Evolutionary conservation across 2,797 vertebrate species (phyloP).

Genomic region (Thunnus albacares): DNA sequence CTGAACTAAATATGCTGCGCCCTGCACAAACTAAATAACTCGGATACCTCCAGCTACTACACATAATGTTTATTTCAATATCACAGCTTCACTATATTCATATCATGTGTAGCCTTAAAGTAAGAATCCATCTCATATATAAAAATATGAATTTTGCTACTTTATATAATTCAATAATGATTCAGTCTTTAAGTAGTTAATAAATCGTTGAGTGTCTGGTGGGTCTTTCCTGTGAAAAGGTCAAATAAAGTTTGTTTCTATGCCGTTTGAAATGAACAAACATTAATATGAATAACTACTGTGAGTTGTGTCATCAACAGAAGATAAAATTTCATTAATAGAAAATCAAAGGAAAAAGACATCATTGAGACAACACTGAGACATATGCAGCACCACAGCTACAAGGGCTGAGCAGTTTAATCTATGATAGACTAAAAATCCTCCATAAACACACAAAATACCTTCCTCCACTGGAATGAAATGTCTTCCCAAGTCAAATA

Average conservation of each 20-base stretch:
- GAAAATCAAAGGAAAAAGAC: neutral
- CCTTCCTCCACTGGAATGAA: neutral
- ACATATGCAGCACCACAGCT: neutral
- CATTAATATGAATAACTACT: neutral
- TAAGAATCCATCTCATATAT: no score
- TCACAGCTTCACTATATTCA: neutral
- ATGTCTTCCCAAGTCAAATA: neutral
- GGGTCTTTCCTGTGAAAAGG: neutral
- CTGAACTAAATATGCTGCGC: slow-evolving; percentile 43
- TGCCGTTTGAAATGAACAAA: neutral
- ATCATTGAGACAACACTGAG: neutral
- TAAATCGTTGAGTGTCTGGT: neutral
- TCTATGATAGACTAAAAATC: neutral
- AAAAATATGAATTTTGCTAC: neutral
- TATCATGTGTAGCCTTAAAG: neutral
- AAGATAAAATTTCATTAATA: neutral
- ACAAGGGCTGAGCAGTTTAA: neutral
- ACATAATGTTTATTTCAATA: neutral
- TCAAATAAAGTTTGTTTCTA: no score
- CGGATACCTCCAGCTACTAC: neutral
- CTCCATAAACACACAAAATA: neutral
- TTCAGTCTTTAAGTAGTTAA: neutral
- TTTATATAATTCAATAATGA: neutral
- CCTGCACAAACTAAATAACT: slow-evolving; percentile 23
- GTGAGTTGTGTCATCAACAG: neutral